Base-by-base conservation (phyloP, 2,888 invertebrate genomes). In the Zaprionus obscuricornis region DNA sequence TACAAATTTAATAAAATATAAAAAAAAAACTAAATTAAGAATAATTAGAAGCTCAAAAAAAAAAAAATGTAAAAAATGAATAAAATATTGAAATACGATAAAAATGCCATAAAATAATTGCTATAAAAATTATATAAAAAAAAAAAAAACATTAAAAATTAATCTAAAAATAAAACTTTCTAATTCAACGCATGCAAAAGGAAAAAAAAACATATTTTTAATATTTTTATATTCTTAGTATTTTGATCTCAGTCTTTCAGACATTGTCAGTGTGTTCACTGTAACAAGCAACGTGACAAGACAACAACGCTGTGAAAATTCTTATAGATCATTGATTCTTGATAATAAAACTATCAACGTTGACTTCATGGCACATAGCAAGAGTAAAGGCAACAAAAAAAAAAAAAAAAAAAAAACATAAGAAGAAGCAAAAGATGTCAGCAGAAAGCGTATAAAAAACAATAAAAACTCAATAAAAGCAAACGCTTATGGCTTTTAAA, bases 391-490 rank as follows among this genome's bases (percentile, higher is more conserved):
- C 22, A 27, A 36, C 16, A 42, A 37, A 8, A 46, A 18, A 18
- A 8, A 37, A 26, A 14, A 10, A 40, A 24, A 31, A 29, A 50
- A 39, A 20, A 27, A 40, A 20, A n/a, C 11, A 13, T 18, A 18
- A 52, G 29, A 20, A 7, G 29, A 13, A 17, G n/a, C 20, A 37
- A 34, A 43, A 58, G 40, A 10, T 24, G 34, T 29, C 17, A 33
- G 13, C 55, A 26, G 43, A 54, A 46, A 66, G 70, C 68, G 64
- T 60, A 82, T 78, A 76, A 79, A 76, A 83, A 81, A 81, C 81
- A 81, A 81, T 81, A 83, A 81, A 83, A 81, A 77, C 82, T 74
- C 81, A 83, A 82, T 82, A 82, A 82, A 83, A 74, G 74, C 78
- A 71, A 81, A 74, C 66, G 77, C 84, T 81, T 47, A 77, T 74